These are phyloP conservation scores for Lottia gigantea DNA, from an alignment of 2,888 invertebrate species.

Conservation along the genomic window DNA sequence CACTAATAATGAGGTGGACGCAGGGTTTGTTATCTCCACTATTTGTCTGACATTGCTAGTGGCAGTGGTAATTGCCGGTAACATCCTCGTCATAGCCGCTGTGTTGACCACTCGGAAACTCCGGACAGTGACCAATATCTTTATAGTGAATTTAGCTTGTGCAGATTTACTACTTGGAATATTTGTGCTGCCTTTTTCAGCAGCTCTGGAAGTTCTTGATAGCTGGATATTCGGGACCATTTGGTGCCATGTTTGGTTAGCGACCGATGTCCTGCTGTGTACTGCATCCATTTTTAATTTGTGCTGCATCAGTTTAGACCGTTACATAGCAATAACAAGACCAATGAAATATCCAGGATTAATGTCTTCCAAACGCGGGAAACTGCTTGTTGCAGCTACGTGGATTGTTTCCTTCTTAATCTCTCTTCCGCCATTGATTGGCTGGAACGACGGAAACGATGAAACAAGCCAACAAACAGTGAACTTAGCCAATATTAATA, in stretches of 20 bases:
- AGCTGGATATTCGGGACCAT: conserved; percentile 94
- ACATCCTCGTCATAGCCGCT: conserved; percentile 91
- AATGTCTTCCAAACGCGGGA: conserved; percentile 84
- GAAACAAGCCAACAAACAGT: neutral
- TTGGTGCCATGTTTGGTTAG: conserved; percentile 94
- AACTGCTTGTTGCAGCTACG: conserved; percentile 87
- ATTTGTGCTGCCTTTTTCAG: conserved; percentile 94
- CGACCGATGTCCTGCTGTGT: conserved; percentile 98
- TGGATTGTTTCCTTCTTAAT: conserved; percentile 97
- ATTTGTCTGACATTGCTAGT: conserved; percentile 75
- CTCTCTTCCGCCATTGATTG: conserved; percentile 94
- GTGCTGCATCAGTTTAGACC: conserved; percentile 90
- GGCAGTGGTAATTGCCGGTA: conserved; percentile 89
- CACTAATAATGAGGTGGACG: conserved; percentile 16
- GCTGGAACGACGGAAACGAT: conserved; percentile 77
- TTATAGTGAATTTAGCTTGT: conserved; percentile 95
- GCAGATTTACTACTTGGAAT: conserved; percentile 96
- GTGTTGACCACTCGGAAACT: conserved; percentile 88
- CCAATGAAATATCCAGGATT: conserved; percentile 95
- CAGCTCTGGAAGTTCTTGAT: conserved; percentile 83
- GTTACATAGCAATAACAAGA: conserved; percentile 94
- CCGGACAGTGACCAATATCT: conserved; percentile 93
- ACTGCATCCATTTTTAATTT: conserved; percentile 96
- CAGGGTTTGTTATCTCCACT: conserved; percentile 30
- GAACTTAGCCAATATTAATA: neutral